These are phyloP conservation scores for Chanos chanos DNA, from an alignment of 2,797 vertebrate species.

Conservation along the genomic window DNA sequence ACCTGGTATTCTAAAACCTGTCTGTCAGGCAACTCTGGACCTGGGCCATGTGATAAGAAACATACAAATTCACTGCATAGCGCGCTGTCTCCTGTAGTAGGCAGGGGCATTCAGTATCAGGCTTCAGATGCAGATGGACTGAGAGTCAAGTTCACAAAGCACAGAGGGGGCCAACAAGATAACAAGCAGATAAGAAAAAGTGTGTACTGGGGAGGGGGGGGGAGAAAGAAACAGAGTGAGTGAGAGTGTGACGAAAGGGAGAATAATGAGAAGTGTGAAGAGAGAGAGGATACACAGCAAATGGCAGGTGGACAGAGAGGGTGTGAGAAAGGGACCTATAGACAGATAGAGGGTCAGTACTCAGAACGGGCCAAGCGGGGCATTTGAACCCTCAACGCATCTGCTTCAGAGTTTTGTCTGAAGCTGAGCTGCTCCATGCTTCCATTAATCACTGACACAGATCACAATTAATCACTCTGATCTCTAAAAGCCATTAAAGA, in stretches of 20 bases:
- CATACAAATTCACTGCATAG: too few relatives aligned
- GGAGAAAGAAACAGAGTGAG: neutral
- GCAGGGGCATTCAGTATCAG: too few relatives aligned
- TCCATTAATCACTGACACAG: conserved; percentile 74
- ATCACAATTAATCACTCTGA: conserved; percentile 72
- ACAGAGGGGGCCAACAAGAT: conserved; percentile 22
- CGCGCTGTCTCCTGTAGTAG: too few relatives aligned
- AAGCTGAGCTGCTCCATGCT: conserved; percentile 53
- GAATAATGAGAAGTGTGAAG: conserved; percentile 59
- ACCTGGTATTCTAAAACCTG: too few relatives aligned
- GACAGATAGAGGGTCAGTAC: conserved; percentile 52
- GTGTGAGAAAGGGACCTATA: conserved; percentile 27
- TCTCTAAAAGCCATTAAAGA: conserved; percentile 54
- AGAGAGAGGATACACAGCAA: conserved; percentile 29
- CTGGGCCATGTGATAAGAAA: too few relatives aligned
- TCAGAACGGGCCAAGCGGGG: conserved; percentile 67
- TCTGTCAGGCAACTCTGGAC: too few relatives aligned
- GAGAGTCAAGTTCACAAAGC: conserved; percentile 22
- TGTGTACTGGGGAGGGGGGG: neutral
- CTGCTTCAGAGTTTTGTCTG: conserved; percentile 61
- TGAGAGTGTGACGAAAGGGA: conserved; percentile 41
- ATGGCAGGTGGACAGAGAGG: neutral
- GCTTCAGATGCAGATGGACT: conserved; percentile 35
- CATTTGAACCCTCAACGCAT: conserved; percentile 52
- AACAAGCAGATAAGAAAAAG: neutral